These are phyloP conservation scores for Hofmannophila pseudospretella DNA, from an alignment of 2,888 invertebrate species.

Conservation along the genomic window DNA sequence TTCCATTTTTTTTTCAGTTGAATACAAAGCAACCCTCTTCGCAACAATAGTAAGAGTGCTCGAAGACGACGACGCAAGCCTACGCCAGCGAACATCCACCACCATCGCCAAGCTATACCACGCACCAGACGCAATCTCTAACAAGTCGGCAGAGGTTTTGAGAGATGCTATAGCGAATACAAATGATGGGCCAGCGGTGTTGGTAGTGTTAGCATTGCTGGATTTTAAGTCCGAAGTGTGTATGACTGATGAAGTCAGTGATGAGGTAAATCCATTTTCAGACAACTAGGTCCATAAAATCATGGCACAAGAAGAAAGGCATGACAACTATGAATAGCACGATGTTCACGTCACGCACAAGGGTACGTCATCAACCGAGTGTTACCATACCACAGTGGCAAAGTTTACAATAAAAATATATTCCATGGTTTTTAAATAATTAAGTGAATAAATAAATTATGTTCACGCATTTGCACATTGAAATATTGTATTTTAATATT, in stretches of 20 bases:
- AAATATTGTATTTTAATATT: too few species aligned
- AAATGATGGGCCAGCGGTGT: slow-evolving; percentile 17
- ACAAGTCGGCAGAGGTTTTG: slow-evolving; percentile 21
- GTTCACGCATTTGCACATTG: too few species aligned
- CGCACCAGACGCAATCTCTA: slow-evolving; percentile 15
- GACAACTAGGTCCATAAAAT: too few species aligned
- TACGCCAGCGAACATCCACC: slow-evolving; percentile 43
- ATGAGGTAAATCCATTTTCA: slow-evolving; percentile 37
- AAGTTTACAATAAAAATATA: too few species aligned
- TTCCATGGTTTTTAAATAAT: too few species aligned
- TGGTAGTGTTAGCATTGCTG: slow-evolving; percentile 40
- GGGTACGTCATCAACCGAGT: too few species aligned
- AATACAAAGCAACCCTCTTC: slow-evolving; percentile 44
- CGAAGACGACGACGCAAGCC: slow-evolving; percentile 68
- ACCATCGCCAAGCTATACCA: slow-evolving; percentile 13
- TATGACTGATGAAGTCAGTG: slow-evolving; percentile 38
- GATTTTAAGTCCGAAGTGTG: slow-evolving; percentile 50
- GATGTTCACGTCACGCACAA: too few species aligned
- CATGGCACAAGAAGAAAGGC: too few species aligned
- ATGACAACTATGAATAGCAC: too few species aligned
- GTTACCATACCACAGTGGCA: too few species aligned
- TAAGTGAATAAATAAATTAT: too few species aligned
- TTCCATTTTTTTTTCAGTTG: slow-evolving; percentile 37
- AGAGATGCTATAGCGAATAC: slow-evolving; percentile 14
- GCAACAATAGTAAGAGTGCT: slow-evolving; percentile 62